Base-by-base conservation (phyloP, 2,888 invertebrate species). In the Neoascia interrupta region DNA sequence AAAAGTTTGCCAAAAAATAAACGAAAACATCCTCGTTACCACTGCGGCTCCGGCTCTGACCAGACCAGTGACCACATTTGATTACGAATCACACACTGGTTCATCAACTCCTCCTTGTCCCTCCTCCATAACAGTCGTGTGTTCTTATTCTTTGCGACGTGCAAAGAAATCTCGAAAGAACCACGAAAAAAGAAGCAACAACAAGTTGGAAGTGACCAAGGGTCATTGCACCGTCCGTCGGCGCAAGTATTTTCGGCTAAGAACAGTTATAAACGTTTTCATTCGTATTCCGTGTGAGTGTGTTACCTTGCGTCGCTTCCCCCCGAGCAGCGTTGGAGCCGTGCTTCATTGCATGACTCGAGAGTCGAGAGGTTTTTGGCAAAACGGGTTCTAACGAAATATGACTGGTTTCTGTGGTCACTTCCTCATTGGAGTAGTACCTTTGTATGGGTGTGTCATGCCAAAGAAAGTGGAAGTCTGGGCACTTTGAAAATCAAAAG, bases 231-330 rank as follows among this genome's bases (percentile, higher is more conserved):
- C 63, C 80, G 11, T 21, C 39, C 15, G 19, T 19, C 26, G 49
- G 16, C 60, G 45, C 47, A 26, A 58, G 68, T 79, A 74, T 80
- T 74, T 80, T 80, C 45, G 74, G 80, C 74, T 51, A 74, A 74
- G 19, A 80, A 80, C 80, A 74, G 80, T 80, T 80, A 80, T 80
- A 80, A 80, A 74, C 80, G 80, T 74, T 80, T 68, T 74, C 66
- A 51, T 80, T 61, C 66, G 23, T 23, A 56, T 49, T 26, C 45
- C 58, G 49, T 66, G 47, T 19, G 34, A 26, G 5, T 26, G 8
- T 49, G 21, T n/a, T 47, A 28, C 61, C 28, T 16, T 39, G 10
- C 51, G 21, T n/a, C 34, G 18, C 53, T 60, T 36, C 23, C 60
- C 54, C 49, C 11, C 56, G 16, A 19, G n/a, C 2, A 23, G 5